A percentile compares a stretch with the other conserved stretches of the same genome.
phyloP scores from a whole-genome alignment of 2,113 vertebrate genomes.

The Todiramphus chloris region DNA sequence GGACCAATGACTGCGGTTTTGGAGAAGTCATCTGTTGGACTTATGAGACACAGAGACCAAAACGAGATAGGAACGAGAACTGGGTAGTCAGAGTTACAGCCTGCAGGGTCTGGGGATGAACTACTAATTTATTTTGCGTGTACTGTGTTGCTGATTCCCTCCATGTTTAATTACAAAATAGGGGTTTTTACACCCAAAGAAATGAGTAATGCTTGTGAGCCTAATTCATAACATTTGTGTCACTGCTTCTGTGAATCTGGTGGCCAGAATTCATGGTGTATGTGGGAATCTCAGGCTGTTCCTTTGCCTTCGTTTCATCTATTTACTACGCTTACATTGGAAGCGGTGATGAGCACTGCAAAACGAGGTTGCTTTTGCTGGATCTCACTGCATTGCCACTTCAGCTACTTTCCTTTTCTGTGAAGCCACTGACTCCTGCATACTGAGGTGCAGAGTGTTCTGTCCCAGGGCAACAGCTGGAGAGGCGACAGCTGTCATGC shows the following conservation, averaged over 20 bases:
- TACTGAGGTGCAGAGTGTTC: not conserved
- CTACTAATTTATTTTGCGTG: not conserved
- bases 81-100: not conserved
- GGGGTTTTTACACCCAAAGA: slow-evolving; percentile 24
- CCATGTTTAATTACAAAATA: not conserved
- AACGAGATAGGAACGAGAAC: slow-evolving; percentile 12
- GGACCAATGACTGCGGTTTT: not conserved
- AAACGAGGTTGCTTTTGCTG: not conserved
- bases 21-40: not conserved
- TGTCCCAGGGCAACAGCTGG: not conserved
- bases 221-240: slow-evolving; percentile 3
- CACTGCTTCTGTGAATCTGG: not conserved
- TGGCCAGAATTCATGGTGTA: not conserved
- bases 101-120: not conserved
- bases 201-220: not conserved
- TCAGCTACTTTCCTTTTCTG: not conserved
- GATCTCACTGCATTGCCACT: not conserved
- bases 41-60: slow-evolving; percentile 7
- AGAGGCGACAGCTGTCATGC: not conserved
- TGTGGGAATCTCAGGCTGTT: not conserved
- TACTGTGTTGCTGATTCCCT: not conserved
- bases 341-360: not conserved
- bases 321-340: not conserved
- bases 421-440: not conserved
- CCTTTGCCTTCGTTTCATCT: not conserved